Evolutionary conservation across 2,797 vertebrate species (phyloP).

Genomic region (Catharus ustulatus): DNA sequence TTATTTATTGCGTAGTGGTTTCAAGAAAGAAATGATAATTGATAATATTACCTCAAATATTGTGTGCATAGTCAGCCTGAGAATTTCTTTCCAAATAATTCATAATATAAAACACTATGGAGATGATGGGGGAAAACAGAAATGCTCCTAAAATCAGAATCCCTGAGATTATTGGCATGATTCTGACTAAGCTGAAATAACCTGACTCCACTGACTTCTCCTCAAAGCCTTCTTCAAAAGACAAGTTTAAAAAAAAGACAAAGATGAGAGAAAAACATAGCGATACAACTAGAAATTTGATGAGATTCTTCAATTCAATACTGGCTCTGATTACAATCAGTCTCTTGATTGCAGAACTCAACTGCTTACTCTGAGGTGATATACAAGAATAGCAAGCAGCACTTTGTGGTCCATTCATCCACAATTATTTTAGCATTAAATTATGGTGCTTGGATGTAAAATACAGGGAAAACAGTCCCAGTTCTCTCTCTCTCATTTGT

Average conservation of each 20-base stretch:
- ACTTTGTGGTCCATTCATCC: background rate
- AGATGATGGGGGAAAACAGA: background rate
- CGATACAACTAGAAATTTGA: background rate
- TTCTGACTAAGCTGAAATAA: background rate
- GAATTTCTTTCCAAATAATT: background rate
- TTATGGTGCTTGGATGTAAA: background rate
- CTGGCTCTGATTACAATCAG: background rate
- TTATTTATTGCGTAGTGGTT: background rate
- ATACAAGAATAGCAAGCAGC: background rate
- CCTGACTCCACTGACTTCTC: background rate
- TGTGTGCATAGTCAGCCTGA: background rate
- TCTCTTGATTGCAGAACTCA: background rate
- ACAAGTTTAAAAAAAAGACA: background rate
- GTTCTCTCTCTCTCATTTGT: background rate
- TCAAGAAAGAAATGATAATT: slow-evolving; percentile 1
- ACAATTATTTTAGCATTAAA: background rate
- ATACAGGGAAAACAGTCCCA: background rate
- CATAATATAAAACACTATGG: background rate
- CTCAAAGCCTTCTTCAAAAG: background rate
- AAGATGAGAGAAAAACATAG: background rate
- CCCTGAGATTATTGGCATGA: background rate
- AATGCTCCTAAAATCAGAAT: background rate
- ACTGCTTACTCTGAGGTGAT: background rate
- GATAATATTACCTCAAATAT: background rate
- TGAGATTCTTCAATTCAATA: background rate